Conservation (phyloP, 2,888 invertebrate genomes). For the Campopleginae sp. region DNA sequence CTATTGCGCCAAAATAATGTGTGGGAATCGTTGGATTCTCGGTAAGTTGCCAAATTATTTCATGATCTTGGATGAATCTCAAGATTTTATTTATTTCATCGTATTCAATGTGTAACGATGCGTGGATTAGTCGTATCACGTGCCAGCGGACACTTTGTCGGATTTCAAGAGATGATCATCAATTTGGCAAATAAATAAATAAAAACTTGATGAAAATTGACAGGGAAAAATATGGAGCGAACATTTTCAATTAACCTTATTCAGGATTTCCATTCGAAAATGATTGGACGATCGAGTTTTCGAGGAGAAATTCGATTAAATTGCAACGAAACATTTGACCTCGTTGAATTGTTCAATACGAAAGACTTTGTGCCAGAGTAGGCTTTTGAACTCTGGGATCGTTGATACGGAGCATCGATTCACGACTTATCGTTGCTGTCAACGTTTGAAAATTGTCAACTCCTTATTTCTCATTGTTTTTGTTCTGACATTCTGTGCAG, state of each 20-base stretch:
- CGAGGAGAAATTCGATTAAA: conserved; percentile 57
- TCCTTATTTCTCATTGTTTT: neutral
- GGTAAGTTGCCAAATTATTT: conserved; percentile 65
- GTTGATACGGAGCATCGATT: conserved; percentile 9
- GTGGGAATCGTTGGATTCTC: conserved; percentile 20
- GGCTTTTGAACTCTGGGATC: conserved; percentile 41
- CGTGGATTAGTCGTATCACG: conserved; percentile 4
- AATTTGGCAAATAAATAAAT: neutral
- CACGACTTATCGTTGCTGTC: conserved; percentile 27
- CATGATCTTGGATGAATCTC: conserved; percentile 65
- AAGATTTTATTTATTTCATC: conserved; percentile 40
- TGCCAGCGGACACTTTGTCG: neutral
- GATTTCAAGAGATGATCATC: neutral
- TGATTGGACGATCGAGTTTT: conserved; percentile 23
- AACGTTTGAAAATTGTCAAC: neutral
- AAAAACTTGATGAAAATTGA: neutral
- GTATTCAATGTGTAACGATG: neutral
- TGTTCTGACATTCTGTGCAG: neutral
- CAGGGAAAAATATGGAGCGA: neutral
- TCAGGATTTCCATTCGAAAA: conserved; percentile 32
- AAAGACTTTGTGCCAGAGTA: neutral
- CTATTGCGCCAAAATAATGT: neutral
- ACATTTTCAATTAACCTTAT: conserved; percentile 40
- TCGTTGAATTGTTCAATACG: neutral
- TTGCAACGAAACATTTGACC: conserved; percentile 3